Evolutionary conservation across 2,113 vertebrate species (phyloP).

Genomic region (Heloderma charlesbogerti): DNA sequence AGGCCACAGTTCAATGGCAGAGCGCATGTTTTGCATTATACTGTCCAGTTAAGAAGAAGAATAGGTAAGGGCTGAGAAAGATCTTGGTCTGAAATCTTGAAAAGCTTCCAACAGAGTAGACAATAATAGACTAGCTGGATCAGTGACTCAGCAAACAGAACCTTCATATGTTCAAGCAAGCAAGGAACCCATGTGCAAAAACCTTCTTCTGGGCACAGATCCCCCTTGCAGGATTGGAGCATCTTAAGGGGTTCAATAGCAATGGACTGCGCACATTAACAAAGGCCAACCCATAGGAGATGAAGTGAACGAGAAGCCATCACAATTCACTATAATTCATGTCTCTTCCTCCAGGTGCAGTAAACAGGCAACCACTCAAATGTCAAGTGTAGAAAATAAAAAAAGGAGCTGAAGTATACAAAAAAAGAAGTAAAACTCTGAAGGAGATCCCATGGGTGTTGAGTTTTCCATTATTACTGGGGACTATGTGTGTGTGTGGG

Average conservation of each 20-base stretch:
- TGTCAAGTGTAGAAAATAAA: slow-evolving; percentile 8
- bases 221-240: neutral
- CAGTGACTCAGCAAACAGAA: neutral
- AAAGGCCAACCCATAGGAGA: accelerated
- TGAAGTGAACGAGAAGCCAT: neutral
- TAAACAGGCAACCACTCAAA: neutral
- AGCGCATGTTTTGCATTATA: too few species aligned
- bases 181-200: neutral
- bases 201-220: neutral
- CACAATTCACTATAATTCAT: neutral
- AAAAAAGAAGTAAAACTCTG: slow-evolving; percentile 5
- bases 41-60: too few species aligned
- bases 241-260: neutral
- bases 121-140: neutral
- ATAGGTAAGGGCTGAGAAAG: neutral
- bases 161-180: neutral
- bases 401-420: neutral
- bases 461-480: neutral
- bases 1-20: neutral
- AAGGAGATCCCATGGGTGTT: slow-evolving; percentile 15
- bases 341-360: neutral
- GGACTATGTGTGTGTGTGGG: too few species aligned
- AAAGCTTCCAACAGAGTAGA: neutral
- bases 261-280: neutral
- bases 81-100: neutral